phyloP scores from a whole-genome alignment of 2,797 vertebrate genomes.

The Poeciliopsis turneri region DNA sequence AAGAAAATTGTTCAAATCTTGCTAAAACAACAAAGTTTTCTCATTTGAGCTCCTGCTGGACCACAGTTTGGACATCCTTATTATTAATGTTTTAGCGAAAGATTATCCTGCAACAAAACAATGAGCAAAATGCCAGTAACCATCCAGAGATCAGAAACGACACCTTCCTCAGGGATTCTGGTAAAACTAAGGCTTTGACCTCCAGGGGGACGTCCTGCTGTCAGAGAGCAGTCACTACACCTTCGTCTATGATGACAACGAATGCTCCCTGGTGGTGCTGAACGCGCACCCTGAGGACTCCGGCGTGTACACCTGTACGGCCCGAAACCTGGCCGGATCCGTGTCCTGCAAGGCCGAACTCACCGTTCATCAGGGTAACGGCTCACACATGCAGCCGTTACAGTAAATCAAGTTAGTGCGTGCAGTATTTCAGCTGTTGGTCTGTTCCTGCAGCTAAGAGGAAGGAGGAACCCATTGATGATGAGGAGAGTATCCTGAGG shows the following conservation, averaged over 20 bases:
- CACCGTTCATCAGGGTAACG: constrained; percentile 86
- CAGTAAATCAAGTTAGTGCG: neutral
- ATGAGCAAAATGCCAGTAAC: neutral
- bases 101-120: neutral
- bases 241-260: constrained; percentile 95
- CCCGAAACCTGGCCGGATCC: constrained; percentile 91
- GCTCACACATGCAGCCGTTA: too few species aligned
- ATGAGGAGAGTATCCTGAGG: constrained; percentile 81
- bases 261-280: constrained; percentile 94
- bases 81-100: neutral
- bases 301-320: constrained; percentile 94
- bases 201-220: constrained; percentile 89
- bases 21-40: too few species aligned
- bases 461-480: constrained; percentile 83
- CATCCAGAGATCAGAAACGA: neutral
- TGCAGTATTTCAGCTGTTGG: neutral
- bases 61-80: neutral
- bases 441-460: constrained; percentile 62
- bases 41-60: neutral
- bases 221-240: constrained; percentile 92
- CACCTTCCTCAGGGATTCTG: neutral
- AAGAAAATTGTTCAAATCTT: too few species aligned
- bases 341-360: constrained; percentile 97
- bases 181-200: constrained; percentile 15
- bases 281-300: constrained; percentile 86